Evolutionary conservation across 2,888 invertebrate species (phyloP), one percentile per base, ranked within the genome.

Genomic region (Heterodera filipjevi): DNA sequence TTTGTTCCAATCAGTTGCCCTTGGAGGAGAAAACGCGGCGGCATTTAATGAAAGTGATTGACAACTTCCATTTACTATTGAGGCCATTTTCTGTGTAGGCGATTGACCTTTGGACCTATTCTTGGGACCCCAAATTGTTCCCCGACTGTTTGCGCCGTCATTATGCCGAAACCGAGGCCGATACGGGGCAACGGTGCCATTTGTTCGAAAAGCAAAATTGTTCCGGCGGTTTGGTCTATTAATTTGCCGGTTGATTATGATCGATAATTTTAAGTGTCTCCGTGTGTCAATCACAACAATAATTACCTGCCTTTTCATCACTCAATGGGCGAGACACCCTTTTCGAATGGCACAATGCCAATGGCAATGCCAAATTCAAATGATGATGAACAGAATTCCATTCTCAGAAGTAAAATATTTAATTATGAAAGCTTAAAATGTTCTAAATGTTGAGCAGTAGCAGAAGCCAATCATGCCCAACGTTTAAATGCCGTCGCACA

Each of bases 41-140:
- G 30, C 64, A 82, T 27, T 35, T 82, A 19, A 71, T 82, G 33
- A 82, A 78, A 35, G 82, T 83, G 30, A 59, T 27, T 22, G 0
- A 19, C 0, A 2, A 59, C n/a, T n/a, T n/a, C n/a, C n/a, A 59
- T 27, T n/a, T 27, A n/a, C 10, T n/a, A 2, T 39, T 68, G 68
- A 16, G 19, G 49, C 49, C 49, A 19, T 5, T 49, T 0, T 49
- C 16, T 49, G 49, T 49, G 8, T 39, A 83, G 74, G 77, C 74
- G 35, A 72, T 81, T 12, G 81, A 81, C 53, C 77, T 81, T 3
- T 82, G 79, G 78, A 82, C 84, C 12, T 82, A 82, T 64, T 70
- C 76, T 19, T 82, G 82, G 82, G 79, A 82, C 44, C n/a, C 35
- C 39, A 80, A 84, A 72, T 39, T 78, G 14, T 85, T 82, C 32